These are phyloP conservation scores for Orthosia gothica DNA, from an alignment of 2,888 invertebrate species.

Conservation along the genomic window DNA sequence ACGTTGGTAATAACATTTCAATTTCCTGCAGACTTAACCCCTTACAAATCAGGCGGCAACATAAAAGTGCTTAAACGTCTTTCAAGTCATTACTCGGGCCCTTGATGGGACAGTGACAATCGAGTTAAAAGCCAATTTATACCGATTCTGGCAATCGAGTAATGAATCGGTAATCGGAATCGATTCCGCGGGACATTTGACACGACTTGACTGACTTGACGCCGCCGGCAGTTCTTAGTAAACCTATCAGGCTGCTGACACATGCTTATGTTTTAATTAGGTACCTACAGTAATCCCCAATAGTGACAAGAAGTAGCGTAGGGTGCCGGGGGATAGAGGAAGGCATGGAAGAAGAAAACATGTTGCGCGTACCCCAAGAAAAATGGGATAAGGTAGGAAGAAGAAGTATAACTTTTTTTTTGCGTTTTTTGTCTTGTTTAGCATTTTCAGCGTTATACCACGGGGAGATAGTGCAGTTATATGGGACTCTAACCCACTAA, in stretches of 20 bases:
- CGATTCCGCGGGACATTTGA: slow-evolving; percentile 46
- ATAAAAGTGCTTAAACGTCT: slow-evolving; percentile 44
- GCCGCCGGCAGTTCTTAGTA: slow-evolving; percentile 13
- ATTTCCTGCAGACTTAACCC: slow-evolving; percentile 1
- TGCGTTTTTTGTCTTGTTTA: too few species aligned
- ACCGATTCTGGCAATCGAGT: slow-evolving; percentile 51
- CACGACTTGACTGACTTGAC: slow-evolving; percentile 29
- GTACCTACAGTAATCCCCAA: too few species aligned
- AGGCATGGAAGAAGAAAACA: too few species aligned
- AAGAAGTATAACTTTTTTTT: too few species aligned
- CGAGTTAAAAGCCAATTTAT: slow-evolving; percentile 52
- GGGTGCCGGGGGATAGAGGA: too few species aligned
- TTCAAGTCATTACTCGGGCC: slow-evolving; percentile 36
- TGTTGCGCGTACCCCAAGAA: too few species aligned
- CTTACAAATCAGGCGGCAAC: slow-evolving; percentile 10
- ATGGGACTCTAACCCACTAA: too few species aligned
- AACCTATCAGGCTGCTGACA: slow-evolving; percentile 5
- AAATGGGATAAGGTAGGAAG: too few species aligned
- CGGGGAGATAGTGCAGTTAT: too few species aligned
- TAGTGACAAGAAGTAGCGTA: too few species aligned
- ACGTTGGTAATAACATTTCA: slow-evolving; percentile 12
- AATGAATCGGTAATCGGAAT: slow-evolving; percentile 53
- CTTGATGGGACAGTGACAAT: slow-evolving; percentile 36
- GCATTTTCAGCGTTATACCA: too few species aligned
- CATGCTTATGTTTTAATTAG: neutral